Evolutionary conservation across 1,140 invertebrate genomes (phyloP).

Genomic region (Philaenus spumarius): DNA sequence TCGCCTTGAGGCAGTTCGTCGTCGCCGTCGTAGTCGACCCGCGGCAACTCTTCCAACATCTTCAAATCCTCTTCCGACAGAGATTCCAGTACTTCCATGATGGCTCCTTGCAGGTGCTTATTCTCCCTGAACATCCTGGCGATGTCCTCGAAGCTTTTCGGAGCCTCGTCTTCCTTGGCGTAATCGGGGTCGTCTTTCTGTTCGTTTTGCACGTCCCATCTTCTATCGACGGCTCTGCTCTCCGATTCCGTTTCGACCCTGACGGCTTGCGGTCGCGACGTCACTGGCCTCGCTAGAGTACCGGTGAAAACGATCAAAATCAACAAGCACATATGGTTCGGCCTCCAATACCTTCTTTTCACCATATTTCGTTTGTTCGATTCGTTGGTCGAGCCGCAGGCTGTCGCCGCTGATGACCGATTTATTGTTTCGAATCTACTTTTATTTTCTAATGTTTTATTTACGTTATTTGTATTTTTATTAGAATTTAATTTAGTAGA

Average conservation of each 20-base stretch:
- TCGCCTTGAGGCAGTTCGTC: slow-evolving; percentile 17
- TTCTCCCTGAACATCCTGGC: not conserved
- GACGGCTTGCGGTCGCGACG: not conserved
- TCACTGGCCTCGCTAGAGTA: not conserved
- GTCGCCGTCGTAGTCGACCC: not conserved
- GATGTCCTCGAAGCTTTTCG: not conserved
- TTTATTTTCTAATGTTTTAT: too few species aligned
- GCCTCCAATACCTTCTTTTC: not conserved
- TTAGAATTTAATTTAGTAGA: too few species aligned
- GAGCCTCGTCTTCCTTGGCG: too few species aligned
- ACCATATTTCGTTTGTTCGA: not conserved
- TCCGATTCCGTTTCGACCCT: not conserved
- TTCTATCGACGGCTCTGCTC: not conserved
- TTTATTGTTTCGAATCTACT: too few species aligned
- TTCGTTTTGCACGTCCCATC: not conserved
- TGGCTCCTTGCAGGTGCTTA: not conserved
- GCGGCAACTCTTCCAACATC: slow-evolving; percentile 9
- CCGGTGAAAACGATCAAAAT: not conserved
- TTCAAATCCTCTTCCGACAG: slow-evolving; percentile 16
- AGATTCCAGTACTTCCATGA: slow-evolving; percentile 7
- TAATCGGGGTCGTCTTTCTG: too few species aligned
- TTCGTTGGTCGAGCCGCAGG: not conserved
- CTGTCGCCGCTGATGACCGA: not conserved
- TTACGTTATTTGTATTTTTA: too few species aligned
- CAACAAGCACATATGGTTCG: not conserved